Percentiles rank a stretch among this genome's conserved stretches.
Conservation (phyloP, 2,113 vertebrate genomes). For the Microtus oregoni region DNA sequence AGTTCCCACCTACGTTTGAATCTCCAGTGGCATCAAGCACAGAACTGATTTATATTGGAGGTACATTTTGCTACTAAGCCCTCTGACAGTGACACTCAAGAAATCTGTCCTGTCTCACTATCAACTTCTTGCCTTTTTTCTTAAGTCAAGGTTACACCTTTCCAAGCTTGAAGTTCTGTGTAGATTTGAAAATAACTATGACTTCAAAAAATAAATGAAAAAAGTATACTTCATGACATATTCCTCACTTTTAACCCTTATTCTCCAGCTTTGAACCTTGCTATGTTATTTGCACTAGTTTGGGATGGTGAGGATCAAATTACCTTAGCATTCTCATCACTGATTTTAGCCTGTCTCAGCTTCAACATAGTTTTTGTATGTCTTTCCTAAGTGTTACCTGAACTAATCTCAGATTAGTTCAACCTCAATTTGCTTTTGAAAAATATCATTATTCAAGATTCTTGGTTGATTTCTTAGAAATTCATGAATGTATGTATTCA, state of each 20-base stretch:
- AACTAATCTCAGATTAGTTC: neutral
- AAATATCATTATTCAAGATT: neutral
- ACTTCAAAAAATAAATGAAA: neutral
- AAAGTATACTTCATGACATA: neutral
- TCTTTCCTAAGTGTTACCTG: neutral
- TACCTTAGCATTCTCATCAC: neutral
- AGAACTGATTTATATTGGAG: neutral
- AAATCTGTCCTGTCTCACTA: neutral
- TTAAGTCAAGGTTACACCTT: neutral
- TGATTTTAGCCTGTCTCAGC: neutral
- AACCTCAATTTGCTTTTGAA: neutral
- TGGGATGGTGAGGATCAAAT: neutral
- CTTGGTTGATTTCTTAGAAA: neutral
- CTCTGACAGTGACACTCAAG: rapidly evolving
- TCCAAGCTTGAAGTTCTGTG: neutral
- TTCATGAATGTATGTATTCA: neutral
- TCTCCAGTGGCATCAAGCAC: neutral
- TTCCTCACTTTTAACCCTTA: neutral
- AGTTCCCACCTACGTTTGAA: neutral
- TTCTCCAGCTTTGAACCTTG: neutral
- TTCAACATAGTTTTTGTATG: neutral
- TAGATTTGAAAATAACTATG: constrained; percentile 3
- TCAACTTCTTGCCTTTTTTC: neutral
- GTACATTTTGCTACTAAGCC: neutral
- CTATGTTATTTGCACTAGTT: neutral